Evolutionary conservation across 2,113 vertebrate genomes (phyloP), one percentile per base, ranked within the genome.

Genomic region (Hippocampus comes): DNA sequence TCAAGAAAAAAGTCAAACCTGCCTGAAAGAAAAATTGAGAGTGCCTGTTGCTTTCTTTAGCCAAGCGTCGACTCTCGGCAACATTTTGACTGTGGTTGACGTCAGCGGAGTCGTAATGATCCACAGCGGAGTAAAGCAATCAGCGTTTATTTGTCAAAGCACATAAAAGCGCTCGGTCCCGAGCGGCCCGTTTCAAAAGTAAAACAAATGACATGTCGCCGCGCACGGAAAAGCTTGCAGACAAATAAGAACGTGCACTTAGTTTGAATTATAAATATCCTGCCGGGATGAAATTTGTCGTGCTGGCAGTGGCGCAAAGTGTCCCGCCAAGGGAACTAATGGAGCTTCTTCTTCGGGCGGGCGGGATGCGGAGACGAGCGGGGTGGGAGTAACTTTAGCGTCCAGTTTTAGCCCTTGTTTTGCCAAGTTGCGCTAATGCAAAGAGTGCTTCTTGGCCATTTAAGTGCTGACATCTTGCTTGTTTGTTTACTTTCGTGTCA

Each of bases 201-300:
- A 61, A 61, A 61, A 61, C 59, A 61, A 61, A 61, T 15, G 56
- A 59, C 56, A 56, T 12, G 53, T 56, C 53, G 53, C 21, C 53
- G n/a, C 56, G 23, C n/a, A 15, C n/a, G 9, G 1, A 27, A 27
- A 59, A 59, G 14, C n/a, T 25, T 0, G n/a, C 56, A 15, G 59
- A 61, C 59, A 61, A 61, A 61, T 61, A 30, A 30, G 27, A 61
- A 61, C 59, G 59, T 61, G 59, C 59, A 61, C 59, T 61, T 61
- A 61, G 59, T 34, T 17, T 61, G 59, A 61, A 61, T 61, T 61
- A 61, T 61, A 61, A 27, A 61, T 61, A 61, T 61, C 59, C 59
- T 38, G 59, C 59, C 59, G 27, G 7, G 27, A 61, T 30, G 27
- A 61, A 61, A 61, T 61, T 61, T 61, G 59, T 61, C 59, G 27